Conservation (phyloP, 2,113 vertebrate genomes). For the Cyprinodon variegatus region DNA sequence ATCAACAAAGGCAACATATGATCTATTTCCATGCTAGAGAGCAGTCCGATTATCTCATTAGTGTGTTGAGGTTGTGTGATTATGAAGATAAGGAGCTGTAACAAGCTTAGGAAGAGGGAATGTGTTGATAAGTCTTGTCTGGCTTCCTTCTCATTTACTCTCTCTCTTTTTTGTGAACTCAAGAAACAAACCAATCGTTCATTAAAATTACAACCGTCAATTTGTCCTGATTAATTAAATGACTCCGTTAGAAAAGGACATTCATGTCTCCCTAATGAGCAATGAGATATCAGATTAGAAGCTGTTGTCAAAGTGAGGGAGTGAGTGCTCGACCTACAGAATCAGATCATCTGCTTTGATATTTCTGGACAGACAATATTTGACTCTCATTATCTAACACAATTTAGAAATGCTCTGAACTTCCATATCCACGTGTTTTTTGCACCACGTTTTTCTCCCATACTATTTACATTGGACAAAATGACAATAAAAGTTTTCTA, state of each 20-base stretch:
- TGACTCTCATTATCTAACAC: too few relatives aligned
- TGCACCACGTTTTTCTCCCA: too few relatives aligned
- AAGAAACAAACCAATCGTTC: conserved; percentile 35
- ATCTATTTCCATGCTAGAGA: conserved; percentile 15
- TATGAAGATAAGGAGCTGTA: conserved; percentile 42
- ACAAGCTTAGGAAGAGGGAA: conserved; percentile 32
- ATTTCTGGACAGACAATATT: too few relatives aligned
- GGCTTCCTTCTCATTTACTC: background rate
- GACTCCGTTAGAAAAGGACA: conserved; percentile 16
- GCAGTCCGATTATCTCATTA: conserved; percentile 45
- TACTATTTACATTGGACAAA: too few relatives aligned
- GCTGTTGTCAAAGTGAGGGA: too few relatives aligned
- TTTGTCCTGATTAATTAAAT: conserved; percentile 46
- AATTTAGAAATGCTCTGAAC: too few relatives aligned
- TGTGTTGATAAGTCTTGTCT: conserved; percentile 20
- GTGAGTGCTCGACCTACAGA: too few relatives aligned
- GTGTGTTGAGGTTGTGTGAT: conserved; percentile 31
- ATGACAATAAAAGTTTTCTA: too few relatives aligned
- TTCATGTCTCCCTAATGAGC: conserved; percentile 7
- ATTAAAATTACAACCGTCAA: conserved; percentile 43
- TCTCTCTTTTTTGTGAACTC: conserved; percentile 6
- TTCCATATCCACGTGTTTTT: too few relatives aligned
- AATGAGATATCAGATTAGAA: background rate
- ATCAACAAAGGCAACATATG: conserved; percentile 8
- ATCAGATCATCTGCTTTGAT: too few relatives aligned